A percentile compares a stretch with the other conserved stretches of the same genome.
Evolutionary conservation across 2,797 vertebrate genomes (phyloP).

Genomic region (Enteromius paludinosus): DNA sequence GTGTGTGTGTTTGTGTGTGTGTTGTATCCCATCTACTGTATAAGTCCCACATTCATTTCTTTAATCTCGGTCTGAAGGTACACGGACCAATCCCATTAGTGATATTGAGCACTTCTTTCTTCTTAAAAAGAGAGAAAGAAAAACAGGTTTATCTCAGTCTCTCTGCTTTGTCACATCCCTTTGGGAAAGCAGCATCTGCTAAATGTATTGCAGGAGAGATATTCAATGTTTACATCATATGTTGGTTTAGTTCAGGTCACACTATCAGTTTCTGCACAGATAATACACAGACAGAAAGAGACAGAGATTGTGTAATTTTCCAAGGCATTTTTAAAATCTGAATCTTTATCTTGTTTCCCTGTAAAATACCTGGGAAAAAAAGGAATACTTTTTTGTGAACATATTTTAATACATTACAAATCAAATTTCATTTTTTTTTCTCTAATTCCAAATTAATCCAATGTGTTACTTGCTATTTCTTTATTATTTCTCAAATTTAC

Average conservation of each 20-base stretch:
- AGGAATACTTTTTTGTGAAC: neutral
- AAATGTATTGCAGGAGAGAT: neutral
- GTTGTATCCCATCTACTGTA: neutral
- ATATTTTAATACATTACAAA: neutral
- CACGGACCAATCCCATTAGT: neutral
- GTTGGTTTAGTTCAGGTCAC: neutral
- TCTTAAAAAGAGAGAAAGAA: conserved; percentile 7
- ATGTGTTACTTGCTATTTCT: neutral
- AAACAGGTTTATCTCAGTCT: neutral
- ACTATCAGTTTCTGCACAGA: neutral
- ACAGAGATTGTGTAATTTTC: neutral
- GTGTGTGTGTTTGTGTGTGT: neutral
- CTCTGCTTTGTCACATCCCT: neutral
- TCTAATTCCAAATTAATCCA: neutral
- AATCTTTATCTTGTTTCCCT: neutral
- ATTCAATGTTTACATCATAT: neutral
- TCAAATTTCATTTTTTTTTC: neutral
- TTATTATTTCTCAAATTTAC: neutral
- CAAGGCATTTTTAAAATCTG: neutral
- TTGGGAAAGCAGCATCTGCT: neutral
- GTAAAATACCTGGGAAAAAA: neutral
- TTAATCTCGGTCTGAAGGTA: too few species aligned
- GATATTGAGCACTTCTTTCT: neutral
- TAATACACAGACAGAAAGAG: neutral
- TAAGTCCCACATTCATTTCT: neutral